phyloP scores from a whole-genome alignment of 2,113 vertebrate species.

The Misgurnus anguillicaudatus region DNA sequence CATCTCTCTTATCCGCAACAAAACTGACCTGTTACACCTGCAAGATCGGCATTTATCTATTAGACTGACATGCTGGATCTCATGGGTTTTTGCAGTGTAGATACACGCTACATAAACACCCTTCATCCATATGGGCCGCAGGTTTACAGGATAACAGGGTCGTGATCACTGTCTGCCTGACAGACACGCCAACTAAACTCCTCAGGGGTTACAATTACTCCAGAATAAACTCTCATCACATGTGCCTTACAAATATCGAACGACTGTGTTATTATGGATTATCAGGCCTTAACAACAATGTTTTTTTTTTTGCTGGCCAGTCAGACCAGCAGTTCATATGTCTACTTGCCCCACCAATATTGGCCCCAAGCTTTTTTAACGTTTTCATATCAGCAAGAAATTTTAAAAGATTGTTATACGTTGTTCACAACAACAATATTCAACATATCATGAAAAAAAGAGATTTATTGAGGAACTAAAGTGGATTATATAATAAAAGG shows the following conservation, averaged over 20 bases:
- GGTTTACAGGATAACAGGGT: constrained; percentile 58
- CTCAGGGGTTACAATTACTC: constrained; percentile 20
- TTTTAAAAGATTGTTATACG: too few relatives aligned
- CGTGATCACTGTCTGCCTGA: constrained; percentile 47
- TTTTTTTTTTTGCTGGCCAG: too few relatives aligned
- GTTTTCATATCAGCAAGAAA: too few relatives aligned
- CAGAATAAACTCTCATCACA: constrained; percentile 62
- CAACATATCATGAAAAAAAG: too few relatives aligned
- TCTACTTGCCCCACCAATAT: too few relatives aligned
- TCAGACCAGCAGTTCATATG: too few relatives aligned
- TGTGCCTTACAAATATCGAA: background rate
- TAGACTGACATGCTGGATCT: constrained; percentile 23
- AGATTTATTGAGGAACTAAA: too few relatives aligned
- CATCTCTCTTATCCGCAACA: background rate
- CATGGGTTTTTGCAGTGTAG: background rate
- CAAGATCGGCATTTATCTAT: background rate
- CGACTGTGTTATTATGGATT: background rate
- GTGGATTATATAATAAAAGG: too few relatives aligned
- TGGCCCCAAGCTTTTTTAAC: too few relatives aligned
- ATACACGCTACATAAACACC: background rate
- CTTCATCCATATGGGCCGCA: constrained; percentile 41
- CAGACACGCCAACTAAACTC: constrained; percentile 55
- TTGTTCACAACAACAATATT: background rate
- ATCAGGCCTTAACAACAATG: too few relatives aligned
- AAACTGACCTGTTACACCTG: background rate